phyloP scores from a whole-genome alignment of 2,888 invertebrate genomes.

The Crematogaster levior region DNA sequence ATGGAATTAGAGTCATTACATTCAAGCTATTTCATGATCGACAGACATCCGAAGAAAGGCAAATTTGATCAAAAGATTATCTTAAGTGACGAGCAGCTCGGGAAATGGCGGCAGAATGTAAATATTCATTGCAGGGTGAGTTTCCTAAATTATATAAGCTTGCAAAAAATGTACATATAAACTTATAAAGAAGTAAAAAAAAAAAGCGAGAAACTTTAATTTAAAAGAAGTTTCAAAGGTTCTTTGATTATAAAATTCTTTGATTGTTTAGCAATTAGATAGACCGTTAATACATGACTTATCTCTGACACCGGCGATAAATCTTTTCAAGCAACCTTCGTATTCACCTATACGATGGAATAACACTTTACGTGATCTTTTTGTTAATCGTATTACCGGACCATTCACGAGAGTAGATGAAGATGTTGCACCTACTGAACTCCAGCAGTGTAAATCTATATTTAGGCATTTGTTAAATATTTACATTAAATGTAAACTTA shows the following conservation, averaged over 20 bases:
- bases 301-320: not conserved
- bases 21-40: not conserved
- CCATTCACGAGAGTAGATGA: not conserved
- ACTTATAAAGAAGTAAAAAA: not conserved
- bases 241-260: not conserved
- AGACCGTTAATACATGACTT: not conserved
- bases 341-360: not conserved
- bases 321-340: not conserved
- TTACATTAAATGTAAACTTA: too few relatives aligned
- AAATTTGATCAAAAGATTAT: conserved; percentile 4
- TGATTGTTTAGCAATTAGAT: not conserved
- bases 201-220: not conserved
- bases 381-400: not conserved
- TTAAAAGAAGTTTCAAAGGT: not conserved
- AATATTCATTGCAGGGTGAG: conserved; percentile 29
- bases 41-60: not conserved
- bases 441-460: not conserved
- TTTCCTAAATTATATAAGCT: conserved; percentile 1
- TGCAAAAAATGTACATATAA: not conserved
- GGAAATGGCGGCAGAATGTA: conserved; percentile 1
- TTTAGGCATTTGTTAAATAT: not conserved
- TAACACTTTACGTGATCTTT: not conserved
- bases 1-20: conserved; percentile 10
- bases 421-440: not conserved
- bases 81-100: not conserved